A percentile compares a stretch with the other conserved stretches of the same genome.
phyloP scores from a whole-genome alignment of 2,113 vertebrate species.

The Okapia johnstoni region DNA sequence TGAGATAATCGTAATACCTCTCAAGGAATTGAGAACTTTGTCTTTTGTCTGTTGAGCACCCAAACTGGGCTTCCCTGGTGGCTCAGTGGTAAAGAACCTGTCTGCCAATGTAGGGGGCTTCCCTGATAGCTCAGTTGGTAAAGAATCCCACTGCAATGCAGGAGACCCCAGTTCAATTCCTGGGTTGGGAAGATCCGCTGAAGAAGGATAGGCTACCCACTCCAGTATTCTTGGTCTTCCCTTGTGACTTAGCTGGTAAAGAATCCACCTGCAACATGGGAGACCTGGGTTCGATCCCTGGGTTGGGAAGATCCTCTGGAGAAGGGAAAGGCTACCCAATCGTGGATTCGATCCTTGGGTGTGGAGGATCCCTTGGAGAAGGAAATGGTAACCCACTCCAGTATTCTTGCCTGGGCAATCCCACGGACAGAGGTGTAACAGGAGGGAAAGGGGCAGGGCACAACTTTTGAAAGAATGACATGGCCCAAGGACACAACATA shows the following conservation, averaged over 20 bases:
- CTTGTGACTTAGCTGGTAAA: neutral
- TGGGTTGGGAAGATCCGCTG: neutral
- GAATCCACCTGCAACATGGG: neutral
- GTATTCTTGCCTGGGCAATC: neutral
- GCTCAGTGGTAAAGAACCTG: neutral
- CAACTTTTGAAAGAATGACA: neutral
- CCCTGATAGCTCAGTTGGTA: neutral
- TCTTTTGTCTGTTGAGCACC: neutral
- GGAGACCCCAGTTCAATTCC: fast-evolving
- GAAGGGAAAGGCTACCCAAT: neutral
- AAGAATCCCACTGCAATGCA: neutral
- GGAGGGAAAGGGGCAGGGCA: neutral
- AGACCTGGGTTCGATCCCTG: neutral
- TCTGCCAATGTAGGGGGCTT: neutral
- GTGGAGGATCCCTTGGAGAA: neutral
- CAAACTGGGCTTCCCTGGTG: neutral
- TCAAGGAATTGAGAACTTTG: neutral
- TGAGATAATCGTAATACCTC: neutral
- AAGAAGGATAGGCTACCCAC: neutral
- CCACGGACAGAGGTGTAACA: neutral
- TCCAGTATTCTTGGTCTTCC: neutral
- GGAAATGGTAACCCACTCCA: neutral
- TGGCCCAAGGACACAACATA: neutral
- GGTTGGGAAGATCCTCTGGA: neutral
- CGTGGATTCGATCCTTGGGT: neutral